phyloP scores from a whole-genome alignment of 2,888 invertebrate species.

The Andrena camellia region DNA sequence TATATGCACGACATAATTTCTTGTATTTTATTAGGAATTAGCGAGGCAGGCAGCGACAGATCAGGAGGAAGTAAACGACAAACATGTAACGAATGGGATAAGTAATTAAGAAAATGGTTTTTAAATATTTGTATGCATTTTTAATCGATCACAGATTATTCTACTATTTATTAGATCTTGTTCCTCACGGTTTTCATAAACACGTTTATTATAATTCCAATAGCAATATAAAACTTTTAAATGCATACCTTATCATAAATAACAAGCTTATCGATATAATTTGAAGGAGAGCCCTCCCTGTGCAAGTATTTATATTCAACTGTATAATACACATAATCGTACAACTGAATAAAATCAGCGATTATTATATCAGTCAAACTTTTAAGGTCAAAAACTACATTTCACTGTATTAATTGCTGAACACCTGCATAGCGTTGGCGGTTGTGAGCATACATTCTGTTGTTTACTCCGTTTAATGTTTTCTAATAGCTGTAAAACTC shows the following conservation, averaged over 20 bases:
- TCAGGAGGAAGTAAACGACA: slow-evolving; percentile 73
- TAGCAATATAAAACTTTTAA: not conserved
- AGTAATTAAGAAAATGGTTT: slow-evolving; percentile 16
- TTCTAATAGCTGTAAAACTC: not conserved
- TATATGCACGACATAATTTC: not conserved
- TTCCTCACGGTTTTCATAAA: not conserved
- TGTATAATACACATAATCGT: too few species aligned
- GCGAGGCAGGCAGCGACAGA: slow-evolving; percentile 70
- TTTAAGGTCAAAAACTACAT: too few species aligned
- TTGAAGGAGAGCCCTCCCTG: too few species aligned
- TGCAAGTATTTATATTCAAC: too few species aligned
- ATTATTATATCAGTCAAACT: not conserved
- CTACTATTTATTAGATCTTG: not conserved
- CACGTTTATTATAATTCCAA: not conserved
- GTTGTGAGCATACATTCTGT: too few species aligned
- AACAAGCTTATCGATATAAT: too few species aligned
- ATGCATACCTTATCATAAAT: not conserved
- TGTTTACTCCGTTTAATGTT: not conserved
- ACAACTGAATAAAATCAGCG: not conserved
- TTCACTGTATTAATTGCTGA: too few species aligned
- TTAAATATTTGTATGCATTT: not conserved
- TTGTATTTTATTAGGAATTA: slow-evolving; percentile 73
- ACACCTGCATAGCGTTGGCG: too few species aligned
- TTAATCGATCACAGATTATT: not conserved
- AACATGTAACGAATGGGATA: slow-evolving; percentile 45